Conservation (phyloP, 2,113 vertebrate genomes). For the Fregata magnificens region DNA sequence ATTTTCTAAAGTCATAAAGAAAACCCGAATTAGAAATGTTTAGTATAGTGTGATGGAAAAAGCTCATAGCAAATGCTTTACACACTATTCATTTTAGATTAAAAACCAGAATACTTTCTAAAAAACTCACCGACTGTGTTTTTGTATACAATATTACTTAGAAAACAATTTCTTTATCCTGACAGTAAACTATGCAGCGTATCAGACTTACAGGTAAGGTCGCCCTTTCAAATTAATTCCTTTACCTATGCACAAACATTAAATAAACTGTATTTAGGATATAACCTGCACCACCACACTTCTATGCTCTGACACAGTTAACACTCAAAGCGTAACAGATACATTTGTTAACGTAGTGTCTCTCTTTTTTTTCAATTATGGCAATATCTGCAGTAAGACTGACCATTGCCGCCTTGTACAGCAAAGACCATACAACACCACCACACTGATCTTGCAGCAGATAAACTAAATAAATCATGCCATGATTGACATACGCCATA, state of each 20-base stretch:
- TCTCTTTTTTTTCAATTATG: not conserved
- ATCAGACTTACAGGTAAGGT: not conserved
- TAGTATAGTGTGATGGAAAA: not conserved
- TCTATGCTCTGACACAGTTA: not conserved
- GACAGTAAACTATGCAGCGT: not conserved
- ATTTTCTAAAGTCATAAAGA: not conserved
- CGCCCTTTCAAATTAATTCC: not conserved
- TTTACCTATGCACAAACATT: not conserved
- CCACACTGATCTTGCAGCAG: not conserved
- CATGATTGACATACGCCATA: not conserved
- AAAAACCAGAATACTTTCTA: not conserved
- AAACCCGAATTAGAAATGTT: not conserved
- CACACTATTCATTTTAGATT: not conserved
- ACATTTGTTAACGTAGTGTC: not conserved
- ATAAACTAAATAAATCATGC: not conserved
- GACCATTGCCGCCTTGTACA: not conserved
- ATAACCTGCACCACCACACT: not conserved
- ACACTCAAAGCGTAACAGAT: slow-evolving; percentile 18
- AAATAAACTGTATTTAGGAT: not conserved
- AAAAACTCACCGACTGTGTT: not conserved
- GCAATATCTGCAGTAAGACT: slow-evolving; percentile 19
- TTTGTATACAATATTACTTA: slow-evolving; percentile 2
- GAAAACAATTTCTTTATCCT: not conserved
- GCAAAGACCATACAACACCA: not conserved
- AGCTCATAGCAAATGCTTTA: not conserved